Evolutionary conservation across 2,797 vertebrate species (phyloP), one percentile per base, ranked within the genome.

Genomic region (Phoebastria nigripes): DNA sequence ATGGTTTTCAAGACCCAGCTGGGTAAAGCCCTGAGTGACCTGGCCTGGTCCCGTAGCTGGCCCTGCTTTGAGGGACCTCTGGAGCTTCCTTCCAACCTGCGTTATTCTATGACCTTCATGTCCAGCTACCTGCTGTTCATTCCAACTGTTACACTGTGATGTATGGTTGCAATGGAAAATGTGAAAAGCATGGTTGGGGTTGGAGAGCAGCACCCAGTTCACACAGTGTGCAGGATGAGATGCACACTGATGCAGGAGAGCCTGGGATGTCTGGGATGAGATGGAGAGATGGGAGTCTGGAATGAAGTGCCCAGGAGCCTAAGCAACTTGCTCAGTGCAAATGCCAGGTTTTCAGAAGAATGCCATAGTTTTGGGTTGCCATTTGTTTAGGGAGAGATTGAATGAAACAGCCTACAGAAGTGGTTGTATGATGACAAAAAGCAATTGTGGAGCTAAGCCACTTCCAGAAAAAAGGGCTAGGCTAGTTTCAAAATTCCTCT

Each of bases 301-400:
- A 21, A 5, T 37, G 70, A 12, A 29, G 13, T 0, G 0, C 18
- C 22, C 26, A 9, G 70, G 15, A 67, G 5, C 20, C 52, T 24
- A 4, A 71, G 49, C 12, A 25, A 4, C n/a, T 12, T 29, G 37
- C 33, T 80, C 18, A 8, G 28, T 2, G 26, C 39, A 37, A 24
- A 18, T 33, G 4, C 25, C 67, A 18, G 7, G 2, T 42, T 73
- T 85, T 72, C 24, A 29, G 33, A 26, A 51, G 33, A 87, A 33
- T 33, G 12, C 12, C 13, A 1, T 11, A 6, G 15, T 47, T 81
- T 72, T 25, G 37, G 22, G 10, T 37, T 63, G 28, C 17, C 3
- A 2, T 74, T 71, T 77, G 21, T 77, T 59, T 8, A 44, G 29
- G 51, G 33, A 28, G 4, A 6, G 2, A 3, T 25, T 49, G 59